Evolutionary conservation across 1,140 invertebrate genomes (phyloP), one percentile per base, ranked within the genome.

Genomic region (Achatina immaculata): DNA sequence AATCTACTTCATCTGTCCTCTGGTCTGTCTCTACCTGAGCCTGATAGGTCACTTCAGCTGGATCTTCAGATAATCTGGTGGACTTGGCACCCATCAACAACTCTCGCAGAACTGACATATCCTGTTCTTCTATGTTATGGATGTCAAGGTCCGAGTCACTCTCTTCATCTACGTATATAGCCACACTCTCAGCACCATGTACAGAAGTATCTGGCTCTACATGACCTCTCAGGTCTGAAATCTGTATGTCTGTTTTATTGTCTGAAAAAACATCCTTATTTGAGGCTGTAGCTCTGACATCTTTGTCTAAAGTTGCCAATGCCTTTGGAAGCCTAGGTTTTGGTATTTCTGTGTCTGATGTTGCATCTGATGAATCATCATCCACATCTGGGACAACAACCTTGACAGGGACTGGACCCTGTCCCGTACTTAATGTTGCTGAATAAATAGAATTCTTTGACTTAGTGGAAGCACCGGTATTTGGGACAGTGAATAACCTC

Each of bases 301-400:
- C 68, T 71, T 40, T 1, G n/a, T 31, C n/a, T 40, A 31, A 21
- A 42, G 6, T n/a, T 71, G 2, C 21, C 19, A 71, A 42, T 9
- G 2, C 36, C 6, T 40, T 38, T 7, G 19, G 21, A 71, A 3
- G 2, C 38, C 24, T 9, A 42, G 40, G 38, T 6, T 42, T 6
- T 28, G 38, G 6, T 2, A 45, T 45, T 0, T 71, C 38, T 2
- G 9, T 31, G 16, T 62, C 58, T 31, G 58, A 62, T 16, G 31
- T 31, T 28, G 58, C 21, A 62, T 62, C 58, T 62, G 58, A 62
- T 31, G 58, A 62, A 31, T 69, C 68, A n/a, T 42, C 68, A 42
- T 69, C 68, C 2, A 40, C 42, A 69, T 69, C 6, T 42, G 68
- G 38, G 38, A 1, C 36, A 1, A 69, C 21, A 43, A 69, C 68